Base-by-base conservation (phyloP, 2,888 invertebrate genomes). In the Eupelmus urozonus region DNA sequence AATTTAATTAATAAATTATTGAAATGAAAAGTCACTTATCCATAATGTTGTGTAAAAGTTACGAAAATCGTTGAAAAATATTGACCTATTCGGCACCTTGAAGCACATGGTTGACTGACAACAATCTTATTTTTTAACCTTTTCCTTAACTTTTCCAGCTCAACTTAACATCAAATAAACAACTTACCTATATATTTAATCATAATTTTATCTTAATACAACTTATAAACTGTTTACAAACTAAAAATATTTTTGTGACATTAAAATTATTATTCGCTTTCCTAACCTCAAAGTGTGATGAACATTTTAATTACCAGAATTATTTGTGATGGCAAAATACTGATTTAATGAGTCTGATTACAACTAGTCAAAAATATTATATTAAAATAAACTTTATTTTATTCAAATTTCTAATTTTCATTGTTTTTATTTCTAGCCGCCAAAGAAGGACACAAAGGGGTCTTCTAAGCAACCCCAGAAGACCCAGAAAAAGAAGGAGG, bases 401-500 rank as follows among this genome's bases (percentile, higher is more conserved):
- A 49, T 34, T 20, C 2, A n/a, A n/a, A 49, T 16, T 55, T 34
- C 23, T 29, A 23, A 63, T 25, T 13, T 62, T 53, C 7, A 4
- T 40, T 66, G 72, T 80, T 40, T 11, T 16, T 25, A 65, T 80
- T 83, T 93, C 85, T 90, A 97, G 97, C 96, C 97, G 90, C 97
- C 97, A 85, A 97, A 97, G 90, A 97, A 97, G 93, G 97, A 97
- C 91, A 92, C 96, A 20, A 97, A 97, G 91, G 93, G 95, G 87
- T 95, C 95, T 90, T 95, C 96, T 80, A 97, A 97, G 91, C 96
- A 96, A 92, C 96, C 97, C 81, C 97, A 97, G 88, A 97, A 97
- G 90, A 96, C 96, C 83, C 96, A 96, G 86, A 97, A 97, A 91
- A 97, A 97, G 93, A 97, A 97, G 91, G 97, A 97, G 90, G 97